These are phyloP conservation scores for Eulemur macaco DNA, from an alignment of 2,113 vertebrate genomes.

Conservation along the genomic window DNA sequence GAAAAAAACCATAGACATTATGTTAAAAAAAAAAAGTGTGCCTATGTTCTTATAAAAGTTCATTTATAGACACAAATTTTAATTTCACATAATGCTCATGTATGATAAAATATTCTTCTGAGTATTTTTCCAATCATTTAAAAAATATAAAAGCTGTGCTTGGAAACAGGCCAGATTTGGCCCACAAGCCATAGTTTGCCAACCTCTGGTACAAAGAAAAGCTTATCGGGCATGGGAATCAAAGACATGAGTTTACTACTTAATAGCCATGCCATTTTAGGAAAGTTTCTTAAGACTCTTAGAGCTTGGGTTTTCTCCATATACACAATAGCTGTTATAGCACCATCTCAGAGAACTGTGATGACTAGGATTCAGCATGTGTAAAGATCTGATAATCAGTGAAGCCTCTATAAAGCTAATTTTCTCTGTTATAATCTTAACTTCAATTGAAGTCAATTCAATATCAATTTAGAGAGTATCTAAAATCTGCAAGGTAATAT, in stretches of 20 bases:
- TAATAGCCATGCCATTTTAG: fast-evolving
- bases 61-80: neutral
- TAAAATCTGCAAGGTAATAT: neutral
- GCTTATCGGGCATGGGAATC: too few species aligned
- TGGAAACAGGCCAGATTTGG: neutral
- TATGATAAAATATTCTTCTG: neutral
- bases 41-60: neutral
- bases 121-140: neutral
- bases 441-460: neutral
- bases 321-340: neutral
- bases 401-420: neutral
- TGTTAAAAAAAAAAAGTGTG: neutral
- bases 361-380: neutral
- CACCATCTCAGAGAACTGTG: fast-evolving
- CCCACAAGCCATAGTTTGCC: neutral
- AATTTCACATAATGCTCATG: neutral
- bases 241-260: neutral
- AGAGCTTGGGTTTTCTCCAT: neutral
- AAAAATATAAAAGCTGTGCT: neutral
- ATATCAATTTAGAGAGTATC: neutral
- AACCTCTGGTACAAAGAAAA: neutral
- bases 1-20: neutral
- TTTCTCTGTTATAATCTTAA: neutral
- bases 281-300: too few species aligned
- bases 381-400: neutral